Conservation (phyloP, 2,113 vertebrate genomes). For the Dasyprocta punctata region DNA sequence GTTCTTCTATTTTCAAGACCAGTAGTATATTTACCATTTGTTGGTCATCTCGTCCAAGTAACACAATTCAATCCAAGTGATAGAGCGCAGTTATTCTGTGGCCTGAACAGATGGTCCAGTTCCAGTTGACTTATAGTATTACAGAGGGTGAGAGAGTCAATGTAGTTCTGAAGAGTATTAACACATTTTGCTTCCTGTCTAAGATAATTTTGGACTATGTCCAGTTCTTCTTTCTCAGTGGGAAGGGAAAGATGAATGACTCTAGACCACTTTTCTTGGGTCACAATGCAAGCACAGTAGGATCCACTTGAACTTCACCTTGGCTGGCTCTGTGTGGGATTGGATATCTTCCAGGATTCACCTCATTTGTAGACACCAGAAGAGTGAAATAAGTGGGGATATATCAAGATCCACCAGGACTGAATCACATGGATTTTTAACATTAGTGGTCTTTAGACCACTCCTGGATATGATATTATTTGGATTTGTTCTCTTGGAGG, state of each 20-base stretch:
- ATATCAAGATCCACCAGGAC: accelerated
- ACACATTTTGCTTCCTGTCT: not conserved
- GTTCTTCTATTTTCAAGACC: not conserved
- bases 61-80: not conserved
- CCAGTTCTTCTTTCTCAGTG: not conserved
- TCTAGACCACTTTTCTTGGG: too few species aligned
- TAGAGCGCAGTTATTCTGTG: not conserved
- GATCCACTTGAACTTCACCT: not conserved
- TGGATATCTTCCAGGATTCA: not conserved
- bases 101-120: not conserved
- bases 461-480: not conserved
- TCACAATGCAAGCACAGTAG: not conserved
- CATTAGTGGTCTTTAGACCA: not conserved
- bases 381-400: not conserved
- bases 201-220: not conserved
- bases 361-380: not conserved
- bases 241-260: not conserved
- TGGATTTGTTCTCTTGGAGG: not conserved
- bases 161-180: not conserved
- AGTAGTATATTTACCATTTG: not conserved
- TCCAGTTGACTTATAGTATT: not conserved
- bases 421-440: not conserved
- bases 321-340: not conserved
- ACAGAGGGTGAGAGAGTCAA: not conserved
- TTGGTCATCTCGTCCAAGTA: not conserved